Conservation (phyloP, 2,113 vertebrate genomes). For the Sylvietta virens region DNA sequence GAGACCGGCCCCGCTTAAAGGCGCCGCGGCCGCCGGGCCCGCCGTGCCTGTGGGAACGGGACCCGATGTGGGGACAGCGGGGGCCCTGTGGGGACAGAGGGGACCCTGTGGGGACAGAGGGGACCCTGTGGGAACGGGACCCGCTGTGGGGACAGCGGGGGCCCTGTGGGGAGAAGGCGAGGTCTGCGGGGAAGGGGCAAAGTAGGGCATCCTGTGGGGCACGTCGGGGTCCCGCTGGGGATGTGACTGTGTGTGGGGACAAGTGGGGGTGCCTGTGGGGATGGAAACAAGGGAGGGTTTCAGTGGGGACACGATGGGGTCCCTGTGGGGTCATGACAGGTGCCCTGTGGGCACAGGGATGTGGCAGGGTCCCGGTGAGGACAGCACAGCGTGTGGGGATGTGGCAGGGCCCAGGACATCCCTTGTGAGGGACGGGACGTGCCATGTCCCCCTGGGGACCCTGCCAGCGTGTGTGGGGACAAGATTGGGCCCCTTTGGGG, state of each 20-base stretch:
- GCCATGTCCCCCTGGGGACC: rapidly evolving
- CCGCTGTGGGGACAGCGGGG: not conserved
- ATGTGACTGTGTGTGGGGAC: not conserved
- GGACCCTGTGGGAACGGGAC: not conserved
- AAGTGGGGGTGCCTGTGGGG: not conserved
- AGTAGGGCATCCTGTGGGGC: not conserved
- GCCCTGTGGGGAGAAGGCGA: too few relatives aligned
- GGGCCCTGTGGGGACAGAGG: too few relatives aligned
- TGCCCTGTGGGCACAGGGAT: not conserved
- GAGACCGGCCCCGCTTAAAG: constrained; percentile 13
- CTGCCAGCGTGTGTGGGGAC: not conserved
- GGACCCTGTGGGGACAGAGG: not conserved
- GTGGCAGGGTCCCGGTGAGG: not conserved
- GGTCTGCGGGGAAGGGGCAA: not conserved
- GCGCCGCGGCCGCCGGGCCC: not conserved
- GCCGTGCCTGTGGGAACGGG: not conserved
- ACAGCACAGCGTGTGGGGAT: rapidly evolving
- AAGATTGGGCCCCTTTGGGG: not conserved
- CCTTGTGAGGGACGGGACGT: not conserved
- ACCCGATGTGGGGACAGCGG: rapidly evolving
- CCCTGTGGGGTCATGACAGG: too few relatives aligned
- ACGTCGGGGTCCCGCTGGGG: not conserved
- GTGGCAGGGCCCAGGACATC: not conserved
- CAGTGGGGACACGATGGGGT: not conserved
- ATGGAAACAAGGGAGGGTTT: not conserved